Evolutionary conservation across 1,140 invertebrate species (phyloP), one percentile per base, ranked within the genome.

Genomic region (Drosophila auraria): DNA sequence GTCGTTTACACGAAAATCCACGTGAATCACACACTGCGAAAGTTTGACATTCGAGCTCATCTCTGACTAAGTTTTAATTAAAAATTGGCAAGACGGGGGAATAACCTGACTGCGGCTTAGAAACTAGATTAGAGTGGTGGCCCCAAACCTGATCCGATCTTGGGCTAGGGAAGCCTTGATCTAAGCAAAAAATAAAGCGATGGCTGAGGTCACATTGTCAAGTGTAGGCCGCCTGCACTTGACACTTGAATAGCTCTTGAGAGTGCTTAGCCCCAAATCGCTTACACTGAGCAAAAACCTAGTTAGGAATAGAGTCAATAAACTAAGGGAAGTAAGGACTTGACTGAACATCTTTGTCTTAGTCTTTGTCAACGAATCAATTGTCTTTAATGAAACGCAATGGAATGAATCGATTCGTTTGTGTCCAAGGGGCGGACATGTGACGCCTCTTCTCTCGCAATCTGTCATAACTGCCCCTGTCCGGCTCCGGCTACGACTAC

Each of bases 401-500:
- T 90, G 80, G 81, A 82, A 89, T 89, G 84, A 89, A 89, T 89
- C 87, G 86, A 89, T 90, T 90, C 87, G 84, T 73, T 90, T 68
- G 36, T 57, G 74, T 78, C 56, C 81, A 40, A 0, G 5, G 73
- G 50, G 44, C 47, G 54, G 64, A 61, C 81, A 80, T 78, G 80
- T 64, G 69, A 69, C 80, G 80, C 45, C 59, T 65, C 20, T 25
- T 7, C 30, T 60, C 49, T 65, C 54, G 38, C 38, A 17, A 23
- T 38, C 74, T 56, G 50, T 62, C 75, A 78, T 78, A 78, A 79
- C 54, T 54, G 76, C 65, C 78, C 64, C 47, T 62, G 64, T 75
- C 56, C 72, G 80, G 79, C 72, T 70, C 40, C 23, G 42, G 33
- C 44, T 56, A 17, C 45, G 30, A 15, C 59, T 38, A 40, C 42